Base-by-base conservation (phyloP, 2,888 invertebrate species). In the Hyposoter didymator region DNA sequence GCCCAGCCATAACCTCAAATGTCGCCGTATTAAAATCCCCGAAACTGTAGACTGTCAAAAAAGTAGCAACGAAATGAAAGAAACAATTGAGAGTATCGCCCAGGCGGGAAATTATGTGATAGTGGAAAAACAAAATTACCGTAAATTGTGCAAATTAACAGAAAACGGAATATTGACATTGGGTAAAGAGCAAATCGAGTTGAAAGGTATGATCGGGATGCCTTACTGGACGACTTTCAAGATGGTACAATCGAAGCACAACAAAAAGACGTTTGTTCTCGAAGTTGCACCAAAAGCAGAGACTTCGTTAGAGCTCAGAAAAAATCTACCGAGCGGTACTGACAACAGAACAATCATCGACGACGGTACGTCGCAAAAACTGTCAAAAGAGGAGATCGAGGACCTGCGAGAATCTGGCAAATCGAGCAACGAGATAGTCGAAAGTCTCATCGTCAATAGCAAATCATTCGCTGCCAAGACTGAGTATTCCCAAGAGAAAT, bases 401-500 rank as follows among this genome's bases (percentile, higher is more conserved):
- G 96, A 96, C 76, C 94, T 99, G 78, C 96, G 97, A 89, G 96
- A 96, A 82, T 96, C 96, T 88, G 97, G 98, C 43, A 94, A 95
- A 32, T 96, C 96, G 85, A 98, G 98, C 0, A 96, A 96, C 22
- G 97, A 97, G 91, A 98, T 99, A 88, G 96, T 99, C 6, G 97
- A 96, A 86, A 97, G 97, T 78, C 95, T 99, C 17, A 97, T 99
- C 73, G 97, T 97, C 86, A 99, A 99, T 92, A 99, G 99, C 19
- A 97, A 96, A 88, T 98, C 99, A 0, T 99, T 99, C 93, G 95
- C 96, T 52, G 95, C 96, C 80, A 99, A 99, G 95, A 99, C 99
- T 0, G 98, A 97, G 91, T 99, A 97, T 93, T 97, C 97, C 0
- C 98, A 99, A 93, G 98, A 98, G 89, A 99, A 99, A 93, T 99